phyloP scores from a whole-genome alignment of 2,888 invertebrate genomes.

The Trachelus tabidus region DNA sequence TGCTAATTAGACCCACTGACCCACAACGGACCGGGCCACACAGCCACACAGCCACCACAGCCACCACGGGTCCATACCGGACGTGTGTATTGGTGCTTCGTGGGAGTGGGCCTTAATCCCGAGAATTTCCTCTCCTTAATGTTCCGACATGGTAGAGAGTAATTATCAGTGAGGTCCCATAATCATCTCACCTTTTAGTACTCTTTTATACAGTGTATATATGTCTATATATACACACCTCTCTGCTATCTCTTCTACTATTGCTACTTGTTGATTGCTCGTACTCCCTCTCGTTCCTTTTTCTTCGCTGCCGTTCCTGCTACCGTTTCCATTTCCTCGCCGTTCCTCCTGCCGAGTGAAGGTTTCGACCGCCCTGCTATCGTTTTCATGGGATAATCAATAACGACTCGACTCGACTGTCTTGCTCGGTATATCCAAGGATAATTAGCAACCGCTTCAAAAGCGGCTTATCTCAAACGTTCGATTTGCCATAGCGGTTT shows the following conservation, averaged over 20 bases:
- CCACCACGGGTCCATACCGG: background rate
- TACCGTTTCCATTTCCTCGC: background rate
- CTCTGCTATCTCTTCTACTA: background rate
- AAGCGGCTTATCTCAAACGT: slow-evolving; percentile 1
- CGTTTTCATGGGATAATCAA: slow-evolving; percentile 1
- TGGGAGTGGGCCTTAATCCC: background rate
- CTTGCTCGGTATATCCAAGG: background rate
- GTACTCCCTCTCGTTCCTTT: background rate
- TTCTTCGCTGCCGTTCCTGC: background rate
- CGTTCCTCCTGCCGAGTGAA: slow-evolving; percentile 3
- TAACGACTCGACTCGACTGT: background rate
- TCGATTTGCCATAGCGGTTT: background rate
- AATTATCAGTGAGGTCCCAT: background rate
- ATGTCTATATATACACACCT: background rate
- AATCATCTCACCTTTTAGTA: background rate
- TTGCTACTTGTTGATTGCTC: background rate
- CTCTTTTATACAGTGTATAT: background rate
- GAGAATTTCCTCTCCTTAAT: background rate
- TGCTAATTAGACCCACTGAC: slow-evolving; percentile 59
- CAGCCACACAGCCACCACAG: background rate
- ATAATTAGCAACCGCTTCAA: background rate
- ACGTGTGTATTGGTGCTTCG: background rate
- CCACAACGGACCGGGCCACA: slow-evolving; percentile 37
- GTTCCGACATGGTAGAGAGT: background rate
- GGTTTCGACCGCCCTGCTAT: background rate